Conservation (phyloP, 1,140 invertebrate species). For the Varroa destructor region DNA sequence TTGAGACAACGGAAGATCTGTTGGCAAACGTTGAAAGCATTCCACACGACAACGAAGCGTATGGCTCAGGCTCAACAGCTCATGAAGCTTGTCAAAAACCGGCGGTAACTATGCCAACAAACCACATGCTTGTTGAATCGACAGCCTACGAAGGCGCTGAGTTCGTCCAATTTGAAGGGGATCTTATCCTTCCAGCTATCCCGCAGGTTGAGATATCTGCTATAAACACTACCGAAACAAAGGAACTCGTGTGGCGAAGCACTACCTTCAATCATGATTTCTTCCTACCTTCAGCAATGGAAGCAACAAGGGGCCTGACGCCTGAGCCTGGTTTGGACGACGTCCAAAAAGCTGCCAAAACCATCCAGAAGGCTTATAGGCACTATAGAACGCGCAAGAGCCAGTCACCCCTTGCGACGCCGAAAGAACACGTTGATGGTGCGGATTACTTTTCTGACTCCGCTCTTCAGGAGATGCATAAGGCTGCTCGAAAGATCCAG, state of each 20-base stretch:
- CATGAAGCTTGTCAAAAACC: not conserved
- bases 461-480: conserved; percentile 3
- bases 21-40: conserved; percentile 13
- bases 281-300: conserved; percentile 6
- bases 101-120: conserved; percentile 3
- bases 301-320: conserved; percentile 12
- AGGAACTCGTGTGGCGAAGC: not conserved
- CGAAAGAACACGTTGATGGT: conserved; percentile 1
- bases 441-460: conserved; percentile 16
- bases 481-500: not conserved
- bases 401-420: conserved; percentile 7
- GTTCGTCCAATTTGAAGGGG: no score
- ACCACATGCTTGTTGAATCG: not conserved
- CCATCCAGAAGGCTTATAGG: conserved; percentile 5
- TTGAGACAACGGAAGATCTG: conserved; percentile 8
- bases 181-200: not conserved
- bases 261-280: conserved; percentile 12
- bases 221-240: not conserved
- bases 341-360: conserved; percentile 26
- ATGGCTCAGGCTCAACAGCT: no score
- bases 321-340: conserved; percentile 22
- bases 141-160: not conserved
- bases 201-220: conserved; percentile 7
- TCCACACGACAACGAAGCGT: conserved; percentile 2
- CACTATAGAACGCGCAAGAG: conserved; percentile 16